Evolutionary conservation across 92 coral and sea anemone genomes (phyloP), one percentile per base, ranked within the genome.

Genomic region (Umimayanthus chanpuru): DNA sequence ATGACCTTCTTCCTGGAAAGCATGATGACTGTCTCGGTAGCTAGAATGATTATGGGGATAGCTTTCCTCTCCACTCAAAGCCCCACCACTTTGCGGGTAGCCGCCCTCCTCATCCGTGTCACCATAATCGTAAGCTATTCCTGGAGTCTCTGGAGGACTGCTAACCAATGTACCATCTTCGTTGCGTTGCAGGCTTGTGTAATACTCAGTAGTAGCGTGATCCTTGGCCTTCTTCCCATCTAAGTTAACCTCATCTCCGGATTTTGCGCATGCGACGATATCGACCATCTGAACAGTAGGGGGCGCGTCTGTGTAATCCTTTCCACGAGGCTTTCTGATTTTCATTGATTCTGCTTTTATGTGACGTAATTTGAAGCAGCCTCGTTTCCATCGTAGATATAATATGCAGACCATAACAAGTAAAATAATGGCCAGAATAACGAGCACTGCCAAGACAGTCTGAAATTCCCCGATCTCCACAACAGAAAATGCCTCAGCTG

Each of bases 401-500:
- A 71, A 41, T 12, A 83, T 44, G 41, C 20, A 68, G 20, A 43
- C 26, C 18, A 70, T 29, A 26, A 82, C 67, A 4, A 83, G 55
- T 4, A 55, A 7, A 23, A 70, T 70, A 9, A 29, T 64, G 0
- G 65, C 43, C 15, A 70, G 53, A 7, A 25, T 25, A 12, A 43
- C 5, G 26, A 83, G 49, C 44, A 83, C 9, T 4, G 44, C 87
- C 25, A 70, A 26, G 9, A 70, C 65, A 1, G 68, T 20, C 41
- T 43, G 61, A 32, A 83, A 83, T 38, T 15, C 32, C 5, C 15
- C 40, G 30, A 12, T 18, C 55, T 71, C 26, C 16, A 70, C 2
- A 70, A 83, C 40, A 28, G 87, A 83, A 6, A 68, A 29, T 32
- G 55, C 65, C 67, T 83, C 43, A 44, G 40, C 87, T 83, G 77